Percentiles rank a stretch among this genome's conserved stretches.
These are phyloP conservation scores for Leptoclinus maculatus DNA, from an alignment of 2,797 vertebrate species.

Conservation along the genomic window DNA sequence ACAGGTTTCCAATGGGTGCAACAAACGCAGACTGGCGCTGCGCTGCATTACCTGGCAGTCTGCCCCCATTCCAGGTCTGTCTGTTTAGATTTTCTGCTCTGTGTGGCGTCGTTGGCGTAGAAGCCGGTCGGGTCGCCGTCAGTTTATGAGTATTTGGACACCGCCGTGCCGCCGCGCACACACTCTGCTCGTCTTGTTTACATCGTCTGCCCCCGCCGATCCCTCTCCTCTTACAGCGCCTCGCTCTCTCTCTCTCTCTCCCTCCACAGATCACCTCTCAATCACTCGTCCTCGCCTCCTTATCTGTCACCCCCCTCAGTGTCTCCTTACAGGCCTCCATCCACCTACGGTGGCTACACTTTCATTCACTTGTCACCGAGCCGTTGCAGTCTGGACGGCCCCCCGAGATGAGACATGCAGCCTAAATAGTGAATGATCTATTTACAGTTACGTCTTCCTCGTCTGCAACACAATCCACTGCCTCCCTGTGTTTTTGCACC, in stretches of 20 bases:
- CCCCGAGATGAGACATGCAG: slow-evolving; percentile 49
- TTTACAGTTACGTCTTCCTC: slow-evolving; percentile 52
- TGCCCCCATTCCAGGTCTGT: slow-evolving; percentile 6
- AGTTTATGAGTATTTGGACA: slow-evolving; percentile 24
- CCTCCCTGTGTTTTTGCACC: slow-evolving; percentile 34
- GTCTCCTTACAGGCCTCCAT: slow-evolving; percentile 64
- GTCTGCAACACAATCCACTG: slow-evolving; percentile 17
- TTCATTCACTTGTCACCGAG: slow-evolving; percentile 62
- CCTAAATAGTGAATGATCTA: slow-evolving; percentile 66
- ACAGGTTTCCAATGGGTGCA: slow-evolving; percentile 71
- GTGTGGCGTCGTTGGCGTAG: background rate
- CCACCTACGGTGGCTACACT: slow-evolving; percentile 62
- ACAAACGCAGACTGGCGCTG: slow-evolving; percentile 46
- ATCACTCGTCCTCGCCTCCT: slow-evolving; percentile 60
- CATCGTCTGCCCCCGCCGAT: slow-evolving; percentile 45
- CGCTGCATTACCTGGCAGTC: slow-evolving; percentile 38
- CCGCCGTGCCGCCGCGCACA: slow-evolving; percentile 9
- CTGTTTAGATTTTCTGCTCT: slow-evolving; percentile 13
- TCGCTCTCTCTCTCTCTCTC: slow-evolving; percentile 12
- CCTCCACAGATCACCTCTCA: slow-evolving; percentile 62
- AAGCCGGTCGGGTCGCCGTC: slow-evolving; percentile 15
- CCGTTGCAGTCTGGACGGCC: slow-evolving; percentile 28
- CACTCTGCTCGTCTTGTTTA: slow-evolving; percentile 64
- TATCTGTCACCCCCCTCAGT: slow-evolving; percentile 50
- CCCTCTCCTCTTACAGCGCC: slow-evolving; percentile 65